A percentile compares a stretch with the other conserved stretches of the same genome.
Evolutionary conservation across 1,140 invertebrate genomes (phyloP).

Genomic region (Cardiocondyla obscurior): DNA sequence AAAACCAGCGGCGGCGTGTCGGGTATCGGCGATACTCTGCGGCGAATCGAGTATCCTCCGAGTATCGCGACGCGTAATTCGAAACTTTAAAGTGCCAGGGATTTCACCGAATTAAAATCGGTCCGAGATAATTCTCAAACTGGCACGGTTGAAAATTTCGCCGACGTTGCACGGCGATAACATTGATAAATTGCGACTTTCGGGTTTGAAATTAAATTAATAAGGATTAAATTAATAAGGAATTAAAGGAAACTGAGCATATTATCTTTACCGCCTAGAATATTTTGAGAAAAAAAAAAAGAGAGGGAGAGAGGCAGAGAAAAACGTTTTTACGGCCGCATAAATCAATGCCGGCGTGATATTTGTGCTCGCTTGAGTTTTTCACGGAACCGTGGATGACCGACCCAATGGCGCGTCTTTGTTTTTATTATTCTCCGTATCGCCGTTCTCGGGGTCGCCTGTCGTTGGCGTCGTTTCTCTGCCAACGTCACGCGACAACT

Average conservation of each 20-base stretch:
- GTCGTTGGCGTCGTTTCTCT: conserved; percentile 46
- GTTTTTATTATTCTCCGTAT: conserved; percentile 48
- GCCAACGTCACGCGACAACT: conserved; percentile 67
- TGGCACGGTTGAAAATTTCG: no score
- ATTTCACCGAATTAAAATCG: neutral
- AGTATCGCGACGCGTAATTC: conserved; percentile 11
- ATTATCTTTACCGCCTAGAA: neutral
- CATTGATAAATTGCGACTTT: neutral
- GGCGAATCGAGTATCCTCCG: conserved; percentile 14
- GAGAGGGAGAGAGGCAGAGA: no score
- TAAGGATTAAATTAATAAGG: neutral
- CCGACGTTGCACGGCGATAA: no score
- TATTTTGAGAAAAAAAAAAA: neutral
- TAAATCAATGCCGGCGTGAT: neutral
- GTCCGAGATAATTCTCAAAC: neutral
- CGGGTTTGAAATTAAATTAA: neutral
- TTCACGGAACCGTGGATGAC: conserved; percentile 53
- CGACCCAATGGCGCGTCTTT: conserved; percentile 11
- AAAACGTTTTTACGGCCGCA: neutral
- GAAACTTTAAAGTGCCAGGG: conserved; percentile 18
- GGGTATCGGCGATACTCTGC: neutral
- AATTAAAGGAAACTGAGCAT: neutral
- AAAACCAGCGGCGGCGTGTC: conserved; percentile 15
- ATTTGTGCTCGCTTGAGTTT: conserved; percentile 14
- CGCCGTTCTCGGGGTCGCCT: conserved; percentile 17